phyloP scores from a whole-genome alignment of 2,797 vertebrate species.

The Leptodactylus fallax region DNA sequence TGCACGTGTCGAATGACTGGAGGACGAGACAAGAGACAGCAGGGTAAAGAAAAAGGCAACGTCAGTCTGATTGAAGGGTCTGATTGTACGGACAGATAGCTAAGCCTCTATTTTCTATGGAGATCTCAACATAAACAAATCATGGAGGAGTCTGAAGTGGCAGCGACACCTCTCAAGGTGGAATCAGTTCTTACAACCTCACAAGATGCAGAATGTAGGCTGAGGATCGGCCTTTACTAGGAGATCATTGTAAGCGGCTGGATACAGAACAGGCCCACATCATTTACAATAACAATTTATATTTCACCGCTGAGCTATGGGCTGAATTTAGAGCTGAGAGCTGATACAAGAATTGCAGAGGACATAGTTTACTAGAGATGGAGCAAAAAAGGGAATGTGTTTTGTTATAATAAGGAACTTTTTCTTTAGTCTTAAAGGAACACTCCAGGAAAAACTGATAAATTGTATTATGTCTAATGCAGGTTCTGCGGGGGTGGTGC shows the following conservation, averaged over 20 bases:
- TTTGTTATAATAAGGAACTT: not conserved
- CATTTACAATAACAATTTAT: slow-evolving; percentile 57
- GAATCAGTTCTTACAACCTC: not conserved
- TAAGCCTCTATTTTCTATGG: slow-evolving; percentile 9
- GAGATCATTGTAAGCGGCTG: slow-evolving; percentile 16
- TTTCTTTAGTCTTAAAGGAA: not conserved
- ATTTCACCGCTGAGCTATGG: slow-evolving; percentile 8
- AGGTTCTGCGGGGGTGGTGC: not conserved
- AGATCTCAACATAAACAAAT: slow-evolving; percentile 26
- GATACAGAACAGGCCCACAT: slow-evolving; percentile 52
- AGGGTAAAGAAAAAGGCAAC: not conserved
- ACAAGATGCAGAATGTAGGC: not conserved
- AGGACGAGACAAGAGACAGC: slow-evolving; percentile 17
- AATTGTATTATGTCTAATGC: not conserved
- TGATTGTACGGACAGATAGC: slow-evolving; percentile 21
- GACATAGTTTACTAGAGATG: slow-evolving; percentile 2
- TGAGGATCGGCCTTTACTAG: slow-evolving; percentile 16
- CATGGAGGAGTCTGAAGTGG: not conserved
- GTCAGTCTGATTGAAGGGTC: slow-evolving; percentile 28
- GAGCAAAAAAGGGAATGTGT: not conserved
- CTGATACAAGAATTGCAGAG: not conserved
- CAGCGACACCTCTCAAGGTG: slow-evolving; percentile 11
- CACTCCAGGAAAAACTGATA: not conserved
- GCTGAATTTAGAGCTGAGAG: slow-evolving; percentile 11
- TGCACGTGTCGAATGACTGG: not conserved